Evolutionary conservation across 2,888 invertebrate genomes (phyloP), one percentile per base, ranked within the genome.

Genomic region (Meganola albula): DNA sequence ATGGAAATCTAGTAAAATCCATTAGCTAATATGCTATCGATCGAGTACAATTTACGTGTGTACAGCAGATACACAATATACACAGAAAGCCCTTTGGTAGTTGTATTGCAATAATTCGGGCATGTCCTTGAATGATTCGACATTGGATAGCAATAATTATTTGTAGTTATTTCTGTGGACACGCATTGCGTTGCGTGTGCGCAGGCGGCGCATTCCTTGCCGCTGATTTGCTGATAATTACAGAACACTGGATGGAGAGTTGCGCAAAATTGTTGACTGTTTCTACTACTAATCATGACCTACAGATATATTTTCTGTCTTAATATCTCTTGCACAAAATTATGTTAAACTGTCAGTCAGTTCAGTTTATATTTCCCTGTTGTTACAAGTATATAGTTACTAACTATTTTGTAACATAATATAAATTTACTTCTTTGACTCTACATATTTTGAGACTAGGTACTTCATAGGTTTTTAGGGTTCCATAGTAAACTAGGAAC

Each of bases 41-140:
- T n/a, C 46, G 40, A 31, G 27, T 27, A 27, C 27, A 34, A 36
- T 43, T 40, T 40, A 37, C 33, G 25, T 28, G 12, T 25, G 13
- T 39, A 33, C n/a, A n/a, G n/a, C n/a, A n/a, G n/a, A n/a, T n/a
- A n/a, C n/a, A n/a, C n/a, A n/a, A n/a, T n/a, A n/a, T n/a, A n/a
- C n/a, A n/a, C n/a, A n/a, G n/a, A 34, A 34, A 34, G 34, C 37
- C 37, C 40, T 35, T 28, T 37, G 39, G 40, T 41, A 41, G 44
- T 47, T 52, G n/a, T n/a, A n/a, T n/a, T n/a, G 4, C n/a, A 20
- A 5, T 58, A 50, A 51, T 50, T 57, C 48, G 49, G 50, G 32
- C 40, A 49, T 63, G 64, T 63, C 76, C 74, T 80, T 79, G 78
- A 72, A 71, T 57, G 38, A 55, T 65, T 61, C 68, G 58, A 61